These are phyloP conservation scores for Forbesichthys agassizii DNA, from an alignment of 2,113 vertebrate genomes.

Conservation along the genomic window DNA sequence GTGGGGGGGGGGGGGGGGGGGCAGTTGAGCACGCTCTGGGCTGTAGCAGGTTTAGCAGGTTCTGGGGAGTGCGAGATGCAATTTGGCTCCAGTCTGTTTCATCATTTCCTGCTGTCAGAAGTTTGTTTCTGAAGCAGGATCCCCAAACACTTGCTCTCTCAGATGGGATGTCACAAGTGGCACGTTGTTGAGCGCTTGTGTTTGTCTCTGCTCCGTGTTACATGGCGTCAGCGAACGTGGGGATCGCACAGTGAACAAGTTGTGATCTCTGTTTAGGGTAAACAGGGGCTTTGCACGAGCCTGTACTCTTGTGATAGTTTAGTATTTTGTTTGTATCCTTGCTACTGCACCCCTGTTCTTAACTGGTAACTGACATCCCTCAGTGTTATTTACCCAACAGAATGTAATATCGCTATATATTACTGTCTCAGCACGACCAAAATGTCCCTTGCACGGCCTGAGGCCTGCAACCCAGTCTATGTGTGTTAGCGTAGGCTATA, in stretches of 20 bases:
- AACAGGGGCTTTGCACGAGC: constrained; percentile 56
- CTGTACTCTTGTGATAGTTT: constrained; percentile 37
- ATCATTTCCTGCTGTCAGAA: constrained; percentile 69
- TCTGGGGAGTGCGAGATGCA: constrained; percentile 54
- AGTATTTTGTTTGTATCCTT: constrained; percentile 42
- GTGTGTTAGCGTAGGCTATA: background rate
- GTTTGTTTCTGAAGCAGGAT: constrained; percentile 69
- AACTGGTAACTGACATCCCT: background rate
- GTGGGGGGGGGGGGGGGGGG: constrained; percentile 32
- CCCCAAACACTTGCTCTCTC: constrained; percentile 60
- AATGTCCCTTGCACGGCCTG: background rate
- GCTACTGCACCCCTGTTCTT: constrained; percentile 14
- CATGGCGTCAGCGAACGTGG: constrained; percentile 40
- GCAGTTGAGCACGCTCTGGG: constrained; percentile 63
- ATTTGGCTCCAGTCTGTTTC: constrained; percentile 63
- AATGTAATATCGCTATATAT: background rate
- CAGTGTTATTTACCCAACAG: background rate
- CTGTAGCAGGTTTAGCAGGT: constrained; percentile 68
- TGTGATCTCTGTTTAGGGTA: constrained; percentile 57
- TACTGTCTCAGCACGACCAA: background rate
- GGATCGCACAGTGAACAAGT: constrained; percentile 43
- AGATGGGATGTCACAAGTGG: constrained; percentile 70
- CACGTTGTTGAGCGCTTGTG: constrained; percentile 64
- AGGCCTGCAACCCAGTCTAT: no score
- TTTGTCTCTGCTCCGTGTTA: constrained; percentile 59